A percentile compares a stretch with the other conserved stretches of the same genome.
Evolutionary conservation across 2,888 invertebrate species (phyloP).

Genomic region (Pandemis heparana): DNA sequence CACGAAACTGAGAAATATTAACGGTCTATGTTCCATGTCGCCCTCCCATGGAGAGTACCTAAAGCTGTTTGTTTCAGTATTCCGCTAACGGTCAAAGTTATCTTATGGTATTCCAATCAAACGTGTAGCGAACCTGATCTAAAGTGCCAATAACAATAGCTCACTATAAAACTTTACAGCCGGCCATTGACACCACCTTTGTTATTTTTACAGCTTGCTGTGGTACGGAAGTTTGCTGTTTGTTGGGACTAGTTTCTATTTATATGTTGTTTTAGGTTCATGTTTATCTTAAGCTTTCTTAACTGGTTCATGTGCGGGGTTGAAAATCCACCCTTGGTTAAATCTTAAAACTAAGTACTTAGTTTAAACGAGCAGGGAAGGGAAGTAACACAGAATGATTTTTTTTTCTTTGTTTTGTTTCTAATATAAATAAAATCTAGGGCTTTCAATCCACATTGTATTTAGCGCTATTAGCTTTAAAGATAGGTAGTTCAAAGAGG

Average conservation of each 20-base stretch:
- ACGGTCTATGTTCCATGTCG: constrained; percentile 18
- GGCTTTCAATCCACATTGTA: no score
- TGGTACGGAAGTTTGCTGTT: background rate
- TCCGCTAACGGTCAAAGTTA: constrained; percentile 13
- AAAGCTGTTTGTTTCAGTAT: constrained; percentile 21
- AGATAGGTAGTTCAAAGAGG: no score
- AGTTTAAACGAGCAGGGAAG: no score
- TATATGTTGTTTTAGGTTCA: background rate
- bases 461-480: no score
- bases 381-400: no score
- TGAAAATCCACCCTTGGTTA: background rate
- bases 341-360: no score
- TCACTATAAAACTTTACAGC: constrained; percentile 12
- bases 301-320: background rate
- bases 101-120: constrained; percentile 21
- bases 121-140: constrained; percentile 14
- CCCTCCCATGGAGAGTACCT: constrained; percentile 5
- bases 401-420: no score
- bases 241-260: background rate
- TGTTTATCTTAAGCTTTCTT: background rate
- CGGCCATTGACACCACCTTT: background rate
- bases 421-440: no score
- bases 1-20: constrained; percentile 38
- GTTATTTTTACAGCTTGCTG: background rate
- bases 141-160: background rate